Percentiles rank a stretch among this genome's conserved stretches.
Evolutionary conservation across 2,888 invertebrate genomes (phyloP).

Genomic region (Desoria tigrina): DNA sequence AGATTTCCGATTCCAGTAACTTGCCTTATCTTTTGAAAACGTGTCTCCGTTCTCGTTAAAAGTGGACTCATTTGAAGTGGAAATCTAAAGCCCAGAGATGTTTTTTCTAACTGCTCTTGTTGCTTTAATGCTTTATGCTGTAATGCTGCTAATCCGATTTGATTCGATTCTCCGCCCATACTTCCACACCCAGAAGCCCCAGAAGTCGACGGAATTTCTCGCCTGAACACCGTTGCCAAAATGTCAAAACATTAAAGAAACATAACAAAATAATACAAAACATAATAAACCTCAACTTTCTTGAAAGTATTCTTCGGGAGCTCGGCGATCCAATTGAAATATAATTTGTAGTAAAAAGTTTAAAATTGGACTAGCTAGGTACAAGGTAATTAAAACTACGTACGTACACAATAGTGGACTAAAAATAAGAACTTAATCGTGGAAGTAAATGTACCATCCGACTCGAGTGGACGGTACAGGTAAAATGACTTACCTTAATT

Average conservation of each 20-base stretch:
- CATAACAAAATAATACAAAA: conserved; percentile 2
- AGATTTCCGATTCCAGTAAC: background rate
- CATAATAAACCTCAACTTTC: background rate
- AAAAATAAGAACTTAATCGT: too few relatives aligned
- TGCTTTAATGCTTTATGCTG: conserved; percentile 69
- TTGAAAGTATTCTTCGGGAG: too few relatives aligned
- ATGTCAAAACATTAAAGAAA: background rate
- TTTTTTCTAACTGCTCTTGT: conserved; percentile 59
- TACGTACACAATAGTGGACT: too few relatives aligned
- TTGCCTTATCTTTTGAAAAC: conserved; percentile 16
- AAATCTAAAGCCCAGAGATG: conserved; percentile 50
- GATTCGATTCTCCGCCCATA: conserved; percentile 33
- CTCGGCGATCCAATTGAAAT: too few relatives aligned
- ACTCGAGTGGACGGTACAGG: too few relatives aligned
- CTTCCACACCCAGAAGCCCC: conserved; percentile 28
- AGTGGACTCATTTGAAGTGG: conserved; percentile 51
- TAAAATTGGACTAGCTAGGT: too few relatives aligned
- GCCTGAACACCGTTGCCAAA: background rate
- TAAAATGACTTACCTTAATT: conserved; percentile 43
- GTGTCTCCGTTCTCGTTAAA: conserved; percentile 36
- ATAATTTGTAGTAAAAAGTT: too few relatives aligned
- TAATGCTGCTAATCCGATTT: conserved; percentile 75
- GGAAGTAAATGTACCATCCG: too few relatives aligned
- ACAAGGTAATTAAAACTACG: too few relatives aligned
- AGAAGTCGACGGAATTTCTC: conserved; percentile 45